These are phyloP conservation scores for Dermochelys coriacea DNA, from an alignment of 2,797 vertebrate genomes.

Conservation along the genomic window DNA sequence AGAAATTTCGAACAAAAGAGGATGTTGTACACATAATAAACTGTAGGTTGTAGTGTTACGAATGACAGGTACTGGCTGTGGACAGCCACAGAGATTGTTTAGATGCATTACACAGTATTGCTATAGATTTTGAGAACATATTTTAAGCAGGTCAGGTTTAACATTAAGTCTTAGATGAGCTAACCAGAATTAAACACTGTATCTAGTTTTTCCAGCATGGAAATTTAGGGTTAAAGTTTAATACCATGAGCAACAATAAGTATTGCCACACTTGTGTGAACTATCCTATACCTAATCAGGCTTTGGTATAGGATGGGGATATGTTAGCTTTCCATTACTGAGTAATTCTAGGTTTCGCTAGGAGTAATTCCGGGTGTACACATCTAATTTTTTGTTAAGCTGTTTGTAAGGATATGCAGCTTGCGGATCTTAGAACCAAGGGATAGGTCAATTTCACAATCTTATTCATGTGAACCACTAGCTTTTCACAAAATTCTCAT, in stretches of 20 bases:
- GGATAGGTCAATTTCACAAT: background rate
- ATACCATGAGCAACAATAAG: background rate
- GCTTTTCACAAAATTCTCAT: background rate
- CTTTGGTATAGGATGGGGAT: background rate
- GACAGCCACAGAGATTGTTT: background rate
- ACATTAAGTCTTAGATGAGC: background rate
- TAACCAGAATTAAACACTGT: background rate
- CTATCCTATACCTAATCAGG: background rate
- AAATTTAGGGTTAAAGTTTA: background rate
- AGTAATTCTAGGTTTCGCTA: background rate
- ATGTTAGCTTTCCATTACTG: background rate
- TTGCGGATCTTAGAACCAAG: background rate
- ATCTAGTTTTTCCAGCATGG: background rate
- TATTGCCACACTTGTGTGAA: background rate
- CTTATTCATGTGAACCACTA: background rate
- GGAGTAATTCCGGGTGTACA: background rate
- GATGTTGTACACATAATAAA: background rate
- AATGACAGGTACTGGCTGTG: background rate
- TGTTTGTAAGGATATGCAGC: background rate
- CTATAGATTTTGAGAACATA: background rate
- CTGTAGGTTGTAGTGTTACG: background rate
- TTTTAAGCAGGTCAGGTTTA: background rate
- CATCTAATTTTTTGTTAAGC: background rate
- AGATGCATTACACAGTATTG: background rate
- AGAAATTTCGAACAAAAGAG: accelerated